Percentiles rank a stretch among this genome's conserved stretches.
Evolutionary conservation across 2,888 invertebrate species (phyloP).

Genomic region (Oligia strigilis): DNA sequence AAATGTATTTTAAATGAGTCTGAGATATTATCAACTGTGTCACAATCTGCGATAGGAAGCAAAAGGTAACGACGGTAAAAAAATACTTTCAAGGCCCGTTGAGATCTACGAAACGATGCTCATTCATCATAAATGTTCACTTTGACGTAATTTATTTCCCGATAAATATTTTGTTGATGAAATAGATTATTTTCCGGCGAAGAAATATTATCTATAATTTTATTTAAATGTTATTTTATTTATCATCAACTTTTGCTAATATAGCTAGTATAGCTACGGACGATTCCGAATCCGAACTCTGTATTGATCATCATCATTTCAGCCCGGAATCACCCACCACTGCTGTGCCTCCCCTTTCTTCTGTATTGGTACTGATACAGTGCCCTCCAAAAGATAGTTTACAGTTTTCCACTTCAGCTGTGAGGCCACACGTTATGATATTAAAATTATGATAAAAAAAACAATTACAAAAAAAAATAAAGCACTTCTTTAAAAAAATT

Average conservation of each 20-base stretch:
- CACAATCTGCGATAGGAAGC: conserved; percentile 19
- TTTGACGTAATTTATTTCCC: conserved; percentile 11
- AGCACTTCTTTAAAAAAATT: too few relatives aligned
- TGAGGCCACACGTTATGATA: too few relatives aligned
- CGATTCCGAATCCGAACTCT: background rate
- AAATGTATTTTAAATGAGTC: conserved; percentile 35
- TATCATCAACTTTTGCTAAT: background rate
- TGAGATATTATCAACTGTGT: conserved; percentile 33
- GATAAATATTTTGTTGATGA: conserved; percentile 8
- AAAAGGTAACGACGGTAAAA: conserved; percentile 17
- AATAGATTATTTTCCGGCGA: background rate
- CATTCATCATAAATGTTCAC: conserved; percentile 16
- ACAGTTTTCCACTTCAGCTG: too few relatives aligned
- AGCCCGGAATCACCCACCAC: too few relatives aligned
- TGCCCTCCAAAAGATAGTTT: too few relatives aligned
- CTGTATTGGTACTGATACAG: too few relatives aligned
- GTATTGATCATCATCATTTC: too few relatives aligned
- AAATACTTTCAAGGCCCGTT: background rate
- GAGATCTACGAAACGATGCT: conserved; percentile 1
- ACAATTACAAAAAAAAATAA: too few relatives aligned
- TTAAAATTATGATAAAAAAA: too few relatives aligned
- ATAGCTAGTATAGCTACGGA: background rate
- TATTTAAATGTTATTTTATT: background rate
- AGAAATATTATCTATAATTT: background rate
- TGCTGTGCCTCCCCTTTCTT: too few relatives aligned